Conservation (phyloP, 1,140 invertebrate genomes). For the Cardiocondyla obscurior region DNA sequence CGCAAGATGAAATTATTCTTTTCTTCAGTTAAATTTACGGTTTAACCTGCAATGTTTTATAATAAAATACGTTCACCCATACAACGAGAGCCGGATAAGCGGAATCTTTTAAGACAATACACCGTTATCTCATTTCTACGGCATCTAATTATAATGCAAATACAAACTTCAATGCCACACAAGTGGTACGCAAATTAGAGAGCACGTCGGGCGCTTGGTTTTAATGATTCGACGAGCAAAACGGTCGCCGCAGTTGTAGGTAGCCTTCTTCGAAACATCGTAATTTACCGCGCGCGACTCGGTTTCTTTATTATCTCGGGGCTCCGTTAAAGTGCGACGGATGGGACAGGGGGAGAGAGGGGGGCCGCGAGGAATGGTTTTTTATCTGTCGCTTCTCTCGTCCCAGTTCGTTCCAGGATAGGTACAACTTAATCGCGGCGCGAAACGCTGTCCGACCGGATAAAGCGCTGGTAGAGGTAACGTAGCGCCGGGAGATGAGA, state of each 20-base stretch:
- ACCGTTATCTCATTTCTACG: not conserved
- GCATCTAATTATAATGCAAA: slow-evolving; percentile 9
- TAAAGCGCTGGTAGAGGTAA: slow-evolving; percentile 11
- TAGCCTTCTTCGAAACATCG: slow-evolving; percentile 43
- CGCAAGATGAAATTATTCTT: no score
- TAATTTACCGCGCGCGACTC: slow-evolving; percentile 42
- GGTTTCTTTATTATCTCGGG: slow-evolving; percentile 47
- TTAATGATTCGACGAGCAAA: slow-evolving; percentile 30
- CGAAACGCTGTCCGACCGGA: slow-evolving; percentile 40
- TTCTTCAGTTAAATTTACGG: not conserved
- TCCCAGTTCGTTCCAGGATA: slow-evolving; percentile 4
- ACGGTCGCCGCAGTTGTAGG: not conserved
- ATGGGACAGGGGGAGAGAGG: not conserved
- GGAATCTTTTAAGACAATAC: not conserved
- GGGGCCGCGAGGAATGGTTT: no score
- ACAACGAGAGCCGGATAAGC: not conserved
- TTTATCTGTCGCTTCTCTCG: slow-evolving; percentile 29
- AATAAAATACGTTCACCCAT: not conserved
- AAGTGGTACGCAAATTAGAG: slow-evolving; percentile 32
- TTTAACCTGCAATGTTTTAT: not conserved
- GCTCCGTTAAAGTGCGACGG: slow-evolving; percentile 2
- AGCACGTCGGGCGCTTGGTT: not conserved
- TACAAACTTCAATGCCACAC: not conserved
- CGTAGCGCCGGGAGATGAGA: not conserved
- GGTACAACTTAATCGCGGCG: slow-evolving; percentile 52